Conservation (phyloP, 2,797 vertebrate species). For the Sylvia borin region DNA sequence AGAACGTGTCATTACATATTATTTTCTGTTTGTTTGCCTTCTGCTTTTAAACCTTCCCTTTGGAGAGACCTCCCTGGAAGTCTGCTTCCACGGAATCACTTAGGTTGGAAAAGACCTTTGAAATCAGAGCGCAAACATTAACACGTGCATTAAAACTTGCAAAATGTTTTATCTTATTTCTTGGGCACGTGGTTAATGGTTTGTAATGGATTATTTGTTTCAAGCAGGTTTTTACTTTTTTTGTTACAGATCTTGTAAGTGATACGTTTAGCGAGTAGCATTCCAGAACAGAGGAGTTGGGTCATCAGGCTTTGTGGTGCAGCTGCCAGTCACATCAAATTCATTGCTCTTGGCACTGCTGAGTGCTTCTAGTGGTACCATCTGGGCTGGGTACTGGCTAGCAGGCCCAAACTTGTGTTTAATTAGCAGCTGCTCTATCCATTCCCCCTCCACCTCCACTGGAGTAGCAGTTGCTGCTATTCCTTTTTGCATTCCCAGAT, state of each 20-base stretch:
- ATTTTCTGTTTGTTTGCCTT: neutral
- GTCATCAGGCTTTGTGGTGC: neutral
- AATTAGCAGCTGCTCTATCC: neutral
- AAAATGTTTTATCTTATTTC: neutral
- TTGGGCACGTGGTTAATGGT: rapidly evolving
- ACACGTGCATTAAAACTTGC: neutral
- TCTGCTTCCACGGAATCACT: neutral
- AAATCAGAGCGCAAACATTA: neutral
- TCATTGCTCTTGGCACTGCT: neutral
- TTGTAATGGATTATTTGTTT: neutral
- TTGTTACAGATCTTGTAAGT: neutral
- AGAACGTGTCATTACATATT: neutral
- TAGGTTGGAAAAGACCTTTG: neutral
- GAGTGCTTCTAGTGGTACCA: neutral
- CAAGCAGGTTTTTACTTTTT: neutral
- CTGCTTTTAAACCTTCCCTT: neutral
- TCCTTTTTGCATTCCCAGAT: neutral
- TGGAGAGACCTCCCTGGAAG: neutral
- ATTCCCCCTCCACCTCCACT: rapidly evolving
- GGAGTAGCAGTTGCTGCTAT: rapidly evolving
- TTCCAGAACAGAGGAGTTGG: neutral
- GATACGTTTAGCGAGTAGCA: neutral
- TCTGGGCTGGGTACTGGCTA: neutral
- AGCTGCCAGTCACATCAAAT: neutral
- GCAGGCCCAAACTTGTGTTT: neutral